Evolutionary conservation across 2,113 vertebrate genomes (phyloP).

Genomic region (Rhineura floridana): DNA sequence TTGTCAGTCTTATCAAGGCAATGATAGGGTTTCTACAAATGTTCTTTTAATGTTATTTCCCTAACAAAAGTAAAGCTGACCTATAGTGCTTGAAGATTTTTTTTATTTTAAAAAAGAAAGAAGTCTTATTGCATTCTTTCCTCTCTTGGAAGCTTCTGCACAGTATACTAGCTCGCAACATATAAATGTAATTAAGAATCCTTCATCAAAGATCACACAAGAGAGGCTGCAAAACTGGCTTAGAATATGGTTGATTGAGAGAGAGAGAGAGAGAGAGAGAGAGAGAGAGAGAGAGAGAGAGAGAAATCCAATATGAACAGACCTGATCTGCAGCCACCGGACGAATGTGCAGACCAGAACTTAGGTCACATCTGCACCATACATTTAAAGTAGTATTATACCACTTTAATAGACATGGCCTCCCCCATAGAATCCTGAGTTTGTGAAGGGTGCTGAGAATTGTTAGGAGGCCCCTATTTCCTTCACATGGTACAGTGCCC

Average conservation of each 20-base stretch:
- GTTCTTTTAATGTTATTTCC: conserved; percentile 73
- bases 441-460: too few relatives aligned
- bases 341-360: background rate
- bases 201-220: conserved; percentile 51
- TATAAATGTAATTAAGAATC: conserved; percentile 66
- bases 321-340: background rate
- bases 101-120: conserved; percentile 30
- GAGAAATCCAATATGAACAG: background rate
- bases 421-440: too few relatives aligned
- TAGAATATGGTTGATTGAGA: background rate
- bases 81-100: conserved; percentile 55
- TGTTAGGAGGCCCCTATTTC: too few relatives aligned
- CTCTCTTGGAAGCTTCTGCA: conserved; percentile 47
- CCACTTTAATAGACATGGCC: too few relatives aligned
- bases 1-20: conserved; percentile 74
- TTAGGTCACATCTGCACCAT: too few relatives aligned
- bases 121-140: conserved; percentile 57
- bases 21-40: conserved; percentile 71
- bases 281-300: background rate
- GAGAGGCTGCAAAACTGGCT: conserved; percentile 55
- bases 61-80: conserved; percentile 69
- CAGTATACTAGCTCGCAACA: conserved; percentile 55
- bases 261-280: too few relatives aligned
- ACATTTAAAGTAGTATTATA: too few relatives aligned
- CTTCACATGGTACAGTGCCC: too few relatives aligned